Conservation (phyloP, 2,888 invertebrate genomes). For the Xestobium rufovillosum region DNA sequence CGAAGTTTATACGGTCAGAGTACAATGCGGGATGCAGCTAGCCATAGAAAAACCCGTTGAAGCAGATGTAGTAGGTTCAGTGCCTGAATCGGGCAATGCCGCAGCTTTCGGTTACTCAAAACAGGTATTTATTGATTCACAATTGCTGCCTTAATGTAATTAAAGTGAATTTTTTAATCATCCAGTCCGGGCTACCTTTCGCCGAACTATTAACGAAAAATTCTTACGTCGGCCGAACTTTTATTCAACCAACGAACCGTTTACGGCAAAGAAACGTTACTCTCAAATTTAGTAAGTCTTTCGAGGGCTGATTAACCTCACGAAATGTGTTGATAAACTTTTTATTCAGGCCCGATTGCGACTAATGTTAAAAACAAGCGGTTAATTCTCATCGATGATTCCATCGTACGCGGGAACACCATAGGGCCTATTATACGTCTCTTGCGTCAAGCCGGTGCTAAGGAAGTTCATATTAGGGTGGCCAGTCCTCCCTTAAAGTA, state of each 20-base stretch:
- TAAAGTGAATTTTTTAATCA: constrained; percentile 15
- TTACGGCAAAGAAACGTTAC: constrained; percentile 87
- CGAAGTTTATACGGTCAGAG: constrained; percentile 88
- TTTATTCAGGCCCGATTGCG: constrained; percentile 63
- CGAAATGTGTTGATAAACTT: constrained; percentile 1
- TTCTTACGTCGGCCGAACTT: constrained; percentile 93
- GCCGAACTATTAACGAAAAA: constrained; percentile 94
- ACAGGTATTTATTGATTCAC: constrained; percentile 60
- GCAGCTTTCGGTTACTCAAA: constrained; percentile 92
- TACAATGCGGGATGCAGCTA: constrained; percentile 87
- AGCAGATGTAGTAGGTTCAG: constrained; percentile 94
- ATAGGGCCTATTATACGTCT: constrained; percentile 94
- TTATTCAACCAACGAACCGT: constrained; percentile 92
- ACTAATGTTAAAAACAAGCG: constrained; percentile 83
- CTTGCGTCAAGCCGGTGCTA: constrained; percentile 85
- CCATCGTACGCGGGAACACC: constrained; percentile 94
- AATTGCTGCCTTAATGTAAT: neutral
- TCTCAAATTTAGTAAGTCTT: constrained; percentile 73
- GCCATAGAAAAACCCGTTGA: constrained; percentile 84
- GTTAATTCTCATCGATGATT: constrained; percentile 92
- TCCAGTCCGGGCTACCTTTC: constrained; percentile 78
- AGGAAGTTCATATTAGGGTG: constrained; percentile 92
- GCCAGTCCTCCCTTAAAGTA: constrained; percentile 92
- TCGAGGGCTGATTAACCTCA: neutral
- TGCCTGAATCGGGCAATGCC: constrained; percentile 95